These are phyloP conservation scores for Apodemus agrarius DNA, from an alignment of 2,797 vertebrate species.

Conservation along the genomic window DNA sequence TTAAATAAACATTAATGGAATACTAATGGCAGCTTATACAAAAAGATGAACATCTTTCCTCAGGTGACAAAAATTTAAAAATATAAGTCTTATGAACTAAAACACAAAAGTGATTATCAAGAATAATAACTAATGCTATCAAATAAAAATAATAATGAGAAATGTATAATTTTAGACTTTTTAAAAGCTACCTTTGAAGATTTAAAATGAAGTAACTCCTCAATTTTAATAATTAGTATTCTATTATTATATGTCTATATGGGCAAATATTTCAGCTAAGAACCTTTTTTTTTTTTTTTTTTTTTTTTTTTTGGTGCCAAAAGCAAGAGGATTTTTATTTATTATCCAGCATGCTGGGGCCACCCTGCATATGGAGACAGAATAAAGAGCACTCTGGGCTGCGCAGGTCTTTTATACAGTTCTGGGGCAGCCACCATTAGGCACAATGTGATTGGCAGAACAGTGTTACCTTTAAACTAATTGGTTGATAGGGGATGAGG, in stretches of 20 bases:
- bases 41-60: constrained; percentile 2
- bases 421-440: no score
- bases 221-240: background rate
- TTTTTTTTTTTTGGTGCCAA: no score
- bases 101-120: background rate
- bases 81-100: background rate
- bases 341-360: no score
- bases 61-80: background rate
- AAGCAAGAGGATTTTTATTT: no score
- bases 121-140: background rate
- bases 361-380: no score
- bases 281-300: background rate
- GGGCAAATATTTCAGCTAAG: background rate
- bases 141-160: background rate
- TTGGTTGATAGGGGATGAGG: no score
- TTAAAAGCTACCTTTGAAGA: background rate
- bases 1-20: background rate
- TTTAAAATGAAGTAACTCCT: background rate
- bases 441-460: no score
- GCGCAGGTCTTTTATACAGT: no score
- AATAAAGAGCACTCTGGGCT: no score
- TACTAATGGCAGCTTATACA: background rate
- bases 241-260: background rate
- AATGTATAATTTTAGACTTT: background rate
- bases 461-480: no score